Conservation (phyloP, 2,888 invertebrate species). For the Caenorhabditis virilis region DNA sequence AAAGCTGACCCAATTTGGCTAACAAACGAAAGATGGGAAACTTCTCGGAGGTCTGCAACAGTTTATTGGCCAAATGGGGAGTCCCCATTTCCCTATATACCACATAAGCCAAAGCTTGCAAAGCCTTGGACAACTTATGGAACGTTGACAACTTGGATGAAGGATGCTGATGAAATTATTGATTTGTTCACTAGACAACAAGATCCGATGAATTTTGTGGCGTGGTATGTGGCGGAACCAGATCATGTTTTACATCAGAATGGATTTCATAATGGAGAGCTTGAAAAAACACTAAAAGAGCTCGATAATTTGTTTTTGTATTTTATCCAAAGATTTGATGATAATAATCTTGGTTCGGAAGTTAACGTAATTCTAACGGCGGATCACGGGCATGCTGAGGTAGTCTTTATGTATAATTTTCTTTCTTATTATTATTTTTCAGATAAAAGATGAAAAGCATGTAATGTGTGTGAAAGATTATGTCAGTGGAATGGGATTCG, state of each 20-base stretch:
- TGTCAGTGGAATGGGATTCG: constrained; percentile 40
- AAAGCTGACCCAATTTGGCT: constrained; percentile 48
- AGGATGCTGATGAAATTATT: constrained; percentile 64
- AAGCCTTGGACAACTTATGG: constrained; percentile 45
- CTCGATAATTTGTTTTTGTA: constrained; percentile 69
- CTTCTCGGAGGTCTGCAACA: constrained; percentile 31
- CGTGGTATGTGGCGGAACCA: constrained; percentile 70
- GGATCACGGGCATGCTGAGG: constrained; percentile 70
- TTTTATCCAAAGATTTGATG: constrained; percentile 60
- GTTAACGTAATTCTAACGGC: constrained; percentile 71
- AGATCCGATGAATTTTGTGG: constrained; percentile 69
- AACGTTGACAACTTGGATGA: constrained; percentile 55
- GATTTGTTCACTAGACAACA: constrained; percentile 37
- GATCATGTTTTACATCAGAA: constrained; percentile 69
- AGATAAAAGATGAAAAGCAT: constrained; percentile 46
- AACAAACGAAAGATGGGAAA: constrained; percentile 41
- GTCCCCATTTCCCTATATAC: constrained; percentile 33
- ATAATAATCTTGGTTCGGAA: constrained; percentile 54
- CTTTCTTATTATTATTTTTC: too few relatives aligned
- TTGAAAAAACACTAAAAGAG: constrained; percentile 57
- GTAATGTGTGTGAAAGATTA: constrained; percentile 52
- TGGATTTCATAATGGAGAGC: constrained; percentile 68
- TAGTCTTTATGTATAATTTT: too few relatives aligned
- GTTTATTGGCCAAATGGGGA: constrained; percentile 53
- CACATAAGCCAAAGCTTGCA: constrained; percentile 28